Evolutionary conservation across 64 coral and sea anemone genomes (phyloP).

Genomic region (Exaiptasia diaphana): DNA sequence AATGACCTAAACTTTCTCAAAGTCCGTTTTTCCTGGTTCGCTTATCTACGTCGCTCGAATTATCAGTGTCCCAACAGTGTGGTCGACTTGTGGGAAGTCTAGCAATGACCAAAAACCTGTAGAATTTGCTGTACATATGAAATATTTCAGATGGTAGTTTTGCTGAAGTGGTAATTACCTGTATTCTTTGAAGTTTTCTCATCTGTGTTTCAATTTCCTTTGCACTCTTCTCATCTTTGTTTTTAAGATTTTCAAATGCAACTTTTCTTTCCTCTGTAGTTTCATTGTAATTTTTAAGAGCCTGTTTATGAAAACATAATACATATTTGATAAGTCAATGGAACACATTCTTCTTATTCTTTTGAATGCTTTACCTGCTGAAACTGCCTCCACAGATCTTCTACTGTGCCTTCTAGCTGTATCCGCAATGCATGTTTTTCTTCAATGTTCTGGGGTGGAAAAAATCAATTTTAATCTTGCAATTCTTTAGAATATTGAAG

Average conservation of each 20-base stretch:
- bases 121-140: too few species aligned
- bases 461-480: too few species aligned
- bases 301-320: constrained; percentile 43
- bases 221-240: constrained; percentile 97
- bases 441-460: constrained; percentile 75
- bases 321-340: too few species aligned
- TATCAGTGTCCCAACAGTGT: too few species aligned
- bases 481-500: not conserved
- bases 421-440: constrained; percentile 98
- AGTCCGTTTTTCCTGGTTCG: too few species aligned
- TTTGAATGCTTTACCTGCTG: constrained; percentile 57
- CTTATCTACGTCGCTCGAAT: too few species aligned
- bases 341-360: not conserved
- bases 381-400: constrained; percentile 98
- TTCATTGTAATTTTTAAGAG: constrained; percentile 98
- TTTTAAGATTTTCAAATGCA: constrained; percentile 98
- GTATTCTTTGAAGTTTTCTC: constrained; percentile 99
- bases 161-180: too few species aligned
- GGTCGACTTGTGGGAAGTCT: too few species aligned
- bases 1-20: too few species aligned
- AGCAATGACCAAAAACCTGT: too few species aligned
- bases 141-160: too few species aligned
- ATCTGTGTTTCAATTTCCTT: constrained; percentile 99
- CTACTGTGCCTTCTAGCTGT: constrained; percentile 94
- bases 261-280: constrained; percentile 97